Evolutionary conservation across 2,888 invertebrate genomes (phyloP), one percentile per base, ranked within the genome.

Genomic region (Platypus cylindrus): DNA sequence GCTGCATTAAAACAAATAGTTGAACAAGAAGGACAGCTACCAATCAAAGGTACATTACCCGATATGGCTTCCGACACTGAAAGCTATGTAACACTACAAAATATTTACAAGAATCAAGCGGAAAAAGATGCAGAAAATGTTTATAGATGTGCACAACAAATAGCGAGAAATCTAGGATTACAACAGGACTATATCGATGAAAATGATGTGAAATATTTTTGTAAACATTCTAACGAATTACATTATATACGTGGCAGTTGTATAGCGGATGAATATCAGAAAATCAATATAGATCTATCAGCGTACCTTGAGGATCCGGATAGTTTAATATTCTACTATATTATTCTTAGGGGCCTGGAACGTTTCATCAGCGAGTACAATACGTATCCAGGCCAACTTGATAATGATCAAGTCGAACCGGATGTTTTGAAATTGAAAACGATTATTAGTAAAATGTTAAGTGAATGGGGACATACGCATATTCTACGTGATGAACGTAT

Each of bases 21-120:
- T 3, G 73, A 81, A 50, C 74, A 78, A 39, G 91, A 93, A 61
- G 89, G 89, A 3, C 66, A 73, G 44, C 63, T 95, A 14, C 95
- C 95, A 4, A 60, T 95, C 3, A 72, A 81, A 50, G 95, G 95
- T 14, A 73, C 80, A 5, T 64, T 97, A 26, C 95, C 95, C 2
- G 95, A 97, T 55, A 95, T 97, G 95, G 90, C 90, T 3, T 81
- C 94, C 2, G 91, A 94, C 48, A 93, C 94, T 3, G 78, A 79
- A 40, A 78, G 86, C 49, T 97, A 89, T 59, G 76, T 95, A 28
- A 73, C 78, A 41, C 68, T 97, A 34, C 94, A 94, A 59, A 86
- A 85, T 59, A 71, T 93, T 59, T 80, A 90, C 56, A 75, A 82
- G 38, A 75, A 77, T 22, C 86, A 90, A 63, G 89, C 94, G 1